Evolutionary conservation across 1,140 invertebrate species (phyloP).

Genomic region (Nephila pilipes): DNA sequence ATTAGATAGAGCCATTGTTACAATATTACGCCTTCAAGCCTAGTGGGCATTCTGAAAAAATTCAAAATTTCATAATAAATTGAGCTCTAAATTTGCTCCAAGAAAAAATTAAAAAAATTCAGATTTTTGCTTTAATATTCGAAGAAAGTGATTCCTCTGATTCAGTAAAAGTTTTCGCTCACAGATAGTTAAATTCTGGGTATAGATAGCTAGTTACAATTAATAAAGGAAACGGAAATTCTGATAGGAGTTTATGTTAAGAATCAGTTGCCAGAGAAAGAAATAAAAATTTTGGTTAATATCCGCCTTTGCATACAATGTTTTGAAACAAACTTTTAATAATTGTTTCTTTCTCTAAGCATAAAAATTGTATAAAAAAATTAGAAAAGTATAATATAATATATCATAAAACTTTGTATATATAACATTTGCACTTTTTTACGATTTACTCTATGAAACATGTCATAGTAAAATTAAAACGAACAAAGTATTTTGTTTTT

Average conservation of each 20-base stretch:
- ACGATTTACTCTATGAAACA: background rate
- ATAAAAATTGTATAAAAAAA: background rate
- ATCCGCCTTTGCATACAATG: background rate
- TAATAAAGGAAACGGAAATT: conserved; percentile 17
- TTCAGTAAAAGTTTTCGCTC: background rate
- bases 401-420: too few relatives aligned
- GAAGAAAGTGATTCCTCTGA: background rate
- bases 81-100: too few relatives aligned
- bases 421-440: background rate
- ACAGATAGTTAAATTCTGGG: background rate
- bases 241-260: background rate
- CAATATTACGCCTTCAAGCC: too few relatives aligned
- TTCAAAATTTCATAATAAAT: too few relatives aligned
- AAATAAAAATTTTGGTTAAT: too few relatives aligned
- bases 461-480: too few relatives aligned
- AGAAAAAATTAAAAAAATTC: background rate
- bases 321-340: background rate
- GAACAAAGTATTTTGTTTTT: too few relatives aligned
- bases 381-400: background rate
- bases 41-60: too few relatives aligned
- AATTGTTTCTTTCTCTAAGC: background rate
- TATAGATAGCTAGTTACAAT: background rate
- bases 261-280: background rate
- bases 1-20: too few relatives aligned
- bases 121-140: background rate